These are phyloP conservation scores for Archegozetes longisetosus DNA, from an alignment of 1,140 invertebrate genomes.

Conservation along the genomic window DNA sequence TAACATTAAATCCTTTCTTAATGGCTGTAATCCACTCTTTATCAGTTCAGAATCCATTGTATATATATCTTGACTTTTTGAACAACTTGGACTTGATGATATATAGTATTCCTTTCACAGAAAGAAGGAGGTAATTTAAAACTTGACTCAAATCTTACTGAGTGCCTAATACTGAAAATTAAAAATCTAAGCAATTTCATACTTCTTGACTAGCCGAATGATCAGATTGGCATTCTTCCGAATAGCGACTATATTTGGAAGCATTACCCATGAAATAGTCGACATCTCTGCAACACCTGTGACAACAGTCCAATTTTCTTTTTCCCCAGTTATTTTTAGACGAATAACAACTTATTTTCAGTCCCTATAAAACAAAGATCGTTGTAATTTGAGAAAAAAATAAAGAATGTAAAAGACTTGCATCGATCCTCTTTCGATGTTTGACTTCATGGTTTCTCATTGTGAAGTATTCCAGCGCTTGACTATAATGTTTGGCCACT, in stretches of 20 bases:
- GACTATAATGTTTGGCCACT: slow-evolving; percentile 6
- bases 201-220: no score
- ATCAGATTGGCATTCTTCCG: no score
- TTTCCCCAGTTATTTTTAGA: background rate
- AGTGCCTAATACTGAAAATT: no score
- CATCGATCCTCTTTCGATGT: slow-evolving; percentile 12
- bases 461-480: slow-evolving; percentile 11
- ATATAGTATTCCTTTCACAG: no score
- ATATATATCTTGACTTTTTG: no score
- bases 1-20: no score
- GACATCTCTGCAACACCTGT: background rate
- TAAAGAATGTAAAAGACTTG: background rate
- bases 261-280: background rate
- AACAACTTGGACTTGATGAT: no score
- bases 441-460: slow-evolving; percentile 11
- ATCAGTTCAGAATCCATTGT: background rate
- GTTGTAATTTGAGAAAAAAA: background rate
- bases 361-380: slow-evolving; percentile 4
- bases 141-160: no score
- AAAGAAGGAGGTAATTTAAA: no score
- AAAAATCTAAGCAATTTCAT: no score
- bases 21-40: background rate
- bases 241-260: background rate
- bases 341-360: slow-evolving; percentile 13
- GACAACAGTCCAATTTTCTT: background rate